Evolutionary conservation across 1,140 invertebrate genomes (phyloP), one percentile per base, ranked within the genome.

Genomic region (Psilanteris sp.): DNA sequence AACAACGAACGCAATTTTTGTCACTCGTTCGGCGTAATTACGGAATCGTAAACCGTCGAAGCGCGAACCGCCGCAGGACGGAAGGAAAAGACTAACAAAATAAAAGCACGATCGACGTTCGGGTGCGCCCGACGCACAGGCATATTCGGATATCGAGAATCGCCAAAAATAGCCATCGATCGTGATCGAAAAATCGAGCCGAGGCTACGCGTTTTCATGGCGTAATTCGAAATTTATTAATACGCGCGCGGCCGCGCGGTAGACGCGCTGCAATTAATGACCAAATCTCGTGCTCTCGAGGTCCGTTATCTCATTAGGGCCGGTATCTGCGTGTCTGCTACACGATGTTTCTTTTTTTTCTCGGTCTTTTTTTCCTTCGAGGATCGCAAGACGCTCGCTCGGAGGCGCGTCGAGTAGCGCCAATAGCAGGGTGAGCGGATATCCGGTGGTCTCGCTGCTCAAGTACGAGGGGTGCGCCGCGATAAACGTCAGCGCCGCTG

Each of bases 381-480:
- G 52, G 31, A 55, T 55, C 61, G 54, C 52, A 54, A 36, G 44
- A 57, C 61, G 61, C n/a, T 50, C 34, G 55, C 43, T 54, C 44
- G 29, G 39, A 39, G 32, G 67, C 57, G 52, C 27, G 48, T 77
- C 66, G 59, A 61, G 64, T 66, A 68, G 55, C 55, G 14, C 39
- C 59, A 64, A 37, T 64, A 57, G 77, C 73, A 79, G 79, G 81
- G 73, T 79, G 75, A 83, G 54, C 84, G 84, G 84, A 86, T 85
- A 86, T 86, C 84, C 84, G 84, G 84, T 83, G 74, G 81, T 70
- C 70, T 74, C 50, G 26, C 61, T 59, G 55, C 75, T 71, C 77
- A 79, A 61, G 61, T 54, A 71, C 29, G 43, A 74, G 46, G 61
- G 71, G 61, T 66, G 54, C 37, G 43, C 61, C 54, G 61, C 61